Evolutionary conservation across 2,797 vertebrate species (phyloP), one percentile per base, ranked within the genome.

Genomic region (Pipistrellus kuhlii): DNA sequence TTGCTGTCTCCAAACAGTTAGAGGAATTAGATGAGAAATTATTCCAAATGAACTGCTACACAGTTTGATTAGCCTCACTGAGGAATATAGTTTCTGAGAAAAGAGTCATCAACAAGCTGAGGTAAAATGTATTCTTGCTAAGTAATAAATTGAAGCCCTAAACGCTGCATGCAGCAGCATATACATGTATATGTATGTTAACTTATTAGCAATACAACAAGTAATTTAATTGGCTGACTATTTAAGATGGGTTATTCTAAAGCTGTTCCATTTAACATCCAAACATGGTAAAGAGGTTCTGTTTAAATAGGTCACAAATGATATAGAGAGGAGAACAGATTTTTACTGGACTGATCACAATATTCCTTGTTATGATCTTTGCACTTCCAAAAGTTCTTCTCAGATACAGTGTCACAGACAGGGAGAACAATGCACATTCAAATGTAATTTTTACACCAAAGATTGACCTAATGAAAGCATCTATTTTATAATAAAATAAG

Each of bases 31-130:
- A 88, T 96, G 69, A 97, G 92, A 97, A 98, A 94, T 93, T 96
- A 94, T 95, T 96, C 88, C 90, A 94, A 95, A 97, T 97, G 96
- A 96, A 96, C 88, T 97, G 95, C 93, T 94, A 96, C 90, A 88
- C 0, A 4, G 82, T 83, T 95, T 92, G 92, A 88, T 97, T 97
- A 91, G 57, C 90, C 30, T 97, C 73, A 66, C 95, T 81, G 64
- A 35, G 73, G 53, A 95, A 75, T 93, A 88, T 23, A 94, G 44
- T 96, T 96, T 93, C 94, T 92, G 59, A 11, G 94, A 73, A 85
- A 93, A 59, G 75, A 59, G n/a, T 92, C 81, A 68, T 83, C 88
- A 96, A 82, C 46, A 64, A 46, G 53, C 95, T 4, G 84, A 91
- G 96, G 94, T 96, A 89, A 95, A 82, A 94, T 94, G 77, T 77